phyloP scores from a whole-genome alignment of 2,113 vertebrate species.

The Protobothrops flavoviridis region DNA sequence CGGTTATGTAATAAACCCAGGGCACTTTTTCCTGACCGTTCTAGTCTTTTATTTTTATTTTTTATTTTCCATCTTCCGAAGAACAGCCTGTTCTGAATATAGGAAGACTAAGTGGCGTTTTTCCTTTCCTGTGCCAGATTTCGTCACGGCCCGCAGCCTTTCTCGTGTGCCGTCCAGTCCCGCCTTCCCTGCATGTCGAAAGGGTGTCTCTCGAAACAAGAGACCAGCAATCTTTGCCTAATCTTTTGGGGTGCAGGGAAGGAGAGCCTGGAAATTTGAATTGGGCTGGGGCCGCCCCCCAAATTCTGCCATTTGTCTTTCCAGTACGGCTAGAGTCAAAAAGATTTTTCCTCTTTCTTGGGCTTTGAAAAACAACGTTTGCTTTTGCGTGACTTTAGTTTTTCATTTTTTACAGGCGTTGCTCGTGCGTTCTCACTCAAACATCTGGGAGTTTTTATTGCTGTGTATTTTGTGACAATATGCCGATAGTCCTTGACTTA shows the following conservation, averaged over 20 bases:
- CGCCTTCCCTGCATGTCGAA: neutral
- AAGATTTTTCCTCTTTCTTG: neutral
- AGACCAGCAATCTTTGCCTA: accelerated
- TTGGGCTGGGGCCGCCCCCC: neutral
- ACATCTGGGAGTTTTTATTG: neutral
- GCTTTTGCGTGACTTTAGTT: neutral
- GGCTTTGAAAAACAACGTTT: neutral
- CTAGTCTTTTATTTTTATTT: neutral
- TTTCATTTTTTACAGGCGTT: too few species aligned
- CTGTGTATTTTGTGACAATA: too few species aligned
- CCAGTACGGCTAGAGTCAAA: neutral
- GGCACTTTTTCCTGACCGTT: neutral
- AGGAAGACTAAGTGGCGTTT: neutral
- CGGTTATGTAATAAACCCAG: neutral
- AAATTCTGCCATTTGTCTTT: neutral
- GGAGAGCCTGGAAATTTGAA: neutral
- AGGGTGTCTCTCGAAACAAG: neutral
- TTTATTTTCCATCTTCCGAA: neutral
- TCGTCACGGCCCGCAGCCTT: neutral
- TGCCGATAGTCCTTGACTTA: too few species aligned
- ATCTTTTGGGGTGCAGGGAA: neutral
- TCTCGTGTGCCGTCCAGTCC: neutral
- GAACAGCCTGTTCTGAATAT: constrained; percentile 18
- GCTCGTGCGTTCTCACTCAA: neutral
- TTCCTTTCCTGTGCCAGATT: neutral